These are phyloP conservation scores for Hyla sarda DNA, from an alignment of 2,113 vertebrate genomes.

Conservation along the genomic window DNA sequence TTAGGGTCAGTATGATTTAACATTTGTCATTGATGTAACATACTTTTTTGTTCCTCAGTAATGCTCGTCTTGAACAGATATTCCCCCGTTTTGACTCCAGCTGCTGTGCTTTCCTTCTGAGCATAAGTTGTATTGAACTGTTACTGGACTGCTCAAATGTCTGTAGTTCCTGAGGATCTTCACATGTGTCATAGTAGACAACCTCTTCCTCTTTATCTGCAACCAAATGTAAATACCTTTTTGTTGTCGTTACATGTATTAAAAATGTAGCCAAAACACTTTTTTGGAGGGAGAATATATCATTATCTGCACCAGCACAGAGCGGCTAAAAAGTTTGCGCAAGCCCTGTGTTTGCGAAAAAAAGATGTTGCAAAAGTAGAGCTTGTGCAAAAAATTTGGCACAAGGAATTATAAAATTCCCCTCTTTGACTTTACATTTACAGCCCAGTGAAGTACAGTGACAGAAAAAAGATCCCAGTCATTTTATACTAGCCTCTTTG, in stretches of 20 bases:
- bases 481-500: no score
- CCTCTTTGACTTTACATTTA: no score
- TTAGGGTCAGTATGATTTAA: not conserved
- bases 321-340: no score
- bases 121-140: constrained; percentile 66
- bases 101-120: constrained; percentile 77
- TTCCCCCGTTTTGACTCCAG: constrained; percentile 85
- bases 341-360: no score
- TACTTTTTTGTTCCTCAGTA: constrained; percentile 91
- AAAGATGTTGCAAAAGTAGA: no score
- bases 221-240: constrained; percentile 56
- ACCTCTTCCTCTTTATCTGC: constrained; percentile 94
- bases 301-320: no score
- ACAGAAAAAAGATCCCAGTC: no score
- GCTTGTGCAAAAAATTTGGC: no score
- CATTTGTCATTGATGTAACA: not conserved
- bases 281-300: no score
- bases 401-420: no score
- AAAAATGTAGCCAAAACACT: not conserved
- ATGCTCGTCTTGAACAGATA: constrained; percentile 85
- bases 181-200: constrained; percentile 93
- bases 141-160: constrained; percentile 67
- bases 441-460: no score
- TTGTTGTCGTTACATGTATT: not conserved
- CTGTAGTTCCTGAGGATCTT: constrained; percentile 87